Evolutionary conservation across 2,113 vertebrate species (phyloP), one percentile per base, ranked within the genome.

Genomic region (Engraulis encrasicolus): DNA sequence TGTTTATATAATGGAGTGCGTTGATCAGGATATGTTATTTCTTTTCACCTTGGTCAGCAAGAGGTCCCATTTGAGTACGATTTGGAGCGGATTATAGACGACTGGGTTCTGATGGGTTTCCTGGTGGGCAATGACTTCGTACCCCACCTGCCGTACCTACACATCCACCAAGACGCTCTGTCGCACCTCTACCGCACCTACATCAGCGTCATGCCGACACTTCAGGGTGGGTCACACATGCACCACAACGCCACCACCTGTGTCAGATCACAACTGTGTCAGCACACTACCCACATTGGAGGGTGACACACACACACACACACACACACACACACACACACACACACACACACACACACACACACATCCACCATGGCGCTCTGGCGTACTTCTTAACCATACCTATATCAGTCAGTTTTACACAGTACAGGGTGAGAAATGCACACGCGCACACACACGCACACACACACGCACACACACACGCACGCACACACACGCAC

Each of bases 51-150:
- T n/a, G n/a, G 74, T n/a, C 82, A 99, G 98, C 92, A 94, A 85
- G 95, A 96, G 86, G 93, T 99, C 85, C 93, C 94, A 15, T 97
- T 97, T 85, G 92, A 95, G 83, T 99, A 99, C 89, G 96, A 99
- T 91, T 92, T 99, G 93, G 98, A 99, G 93, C 95, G 96, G 89
- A 96, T 99, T 94, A 99, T 99, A 92, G 98, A 99, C 85, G 98
- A 99, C 94, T 99, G 98, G 98, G 97, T 99, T 89, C 95, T 99
- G 90, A 99, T 99, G 98, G 98, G 98, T 86, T 99, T 99, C 93
- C 96, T 99, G 66, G 98, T 99, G 85, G 98, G 98, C 89, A 99
- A 99, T 89, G 98, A 99, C 94, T 99, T 99, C 95, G 99, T 99
- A 90, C 98, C 98, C 93, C 98, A 99, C 92, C 97, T 99, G 93